Base-by-base conservation (phyloP, 1,140 invertebrate species). In the Teleogryllus occipitalis region DNA sequence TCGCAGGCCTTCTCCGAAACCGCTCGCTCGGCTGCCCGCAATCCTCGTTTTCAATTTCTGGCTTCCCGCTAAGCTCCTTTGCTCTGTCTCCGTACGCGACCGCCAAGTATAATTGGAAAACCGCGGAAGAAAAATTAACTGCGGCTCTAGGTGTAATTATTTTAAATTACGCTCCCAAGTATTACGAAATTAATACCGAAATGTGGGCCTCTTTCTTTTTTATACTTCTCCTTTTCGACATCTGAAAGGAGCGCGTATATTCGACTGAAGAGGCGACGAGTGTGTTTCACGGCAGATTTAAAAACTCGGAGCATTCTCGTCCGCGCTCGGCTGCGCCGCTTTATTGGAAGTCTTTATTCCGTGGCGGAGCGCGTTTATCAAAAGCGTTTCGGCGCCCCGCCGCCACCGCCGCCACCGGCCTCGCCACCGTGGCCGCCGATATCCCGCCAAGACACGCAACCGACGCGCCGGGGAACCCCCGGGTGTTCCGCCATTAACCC, bases 31-130 rank as follows among this genome's bases (percentile, higher is more conserved):
- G 54, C 54, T 14, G 10, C 10, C 54, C 18, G 54, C 54, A 65
- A 65, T 65, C 54, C 54, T 65, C 54, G 54, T 65, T 65, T 65
- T 65, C 54, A 65, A 65, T 65, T 65, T 65, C 54, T 65, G 54
- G 10, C 54, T 65, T 18, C 54, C 54, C 54, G 18, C 54, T 65
- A 65, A 65, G 54, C 54, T 65, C 54, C 54, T 65, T 65, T 65
- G 54, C 54, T 3, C 10, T 65, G 54, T 65, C 54, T 65, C 54
- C 54, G 54, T 3, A 7, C 54, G 54, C 54, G 54, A 14, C 18
- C 54, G 54, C 54, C 27, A 39, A 18, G 54, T 65, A 65, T 65
- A 65, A 65, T 65, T 65, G 54, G 54, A 65, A 65, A 65, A 65
- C 54, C 18, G 54, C 54, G 54, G 54, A 65, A 65, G 54, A 65